Conservation (phyloP, 2,888 invertebrate genomes). For the Halocaridina rubra region DNA sequence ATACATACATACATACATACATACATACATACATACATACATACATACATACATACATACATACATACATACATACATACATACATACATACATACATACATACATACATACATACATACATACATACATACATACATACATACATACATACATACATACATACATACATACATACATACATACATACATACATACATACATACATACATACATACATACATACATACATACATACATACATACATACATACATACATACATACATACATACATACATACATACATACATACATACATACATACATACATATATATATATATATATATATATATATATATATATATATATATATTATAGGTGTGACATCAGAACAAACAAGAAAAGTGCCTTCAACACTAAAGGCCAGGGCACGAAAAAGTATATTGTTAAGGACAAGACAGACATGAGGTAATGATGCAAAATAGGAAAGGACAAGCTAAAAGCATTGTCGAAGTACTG, state of each 20-base stretch:
- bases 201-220: neutral
- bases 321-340: conserved; percentile 4
- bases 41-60: no score
- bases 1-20: no score
- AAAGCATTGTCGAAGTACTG: no score
- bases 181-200: conserved; percentile 2
- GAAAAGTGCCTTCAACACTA: no score
- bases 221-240: neutral
- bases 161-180: conserved; percentile 3
- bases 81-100: neutral
- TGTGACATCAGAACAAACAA: no score
- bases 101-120: conserved; percentile 3
- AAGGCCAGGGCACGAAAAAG: no score
- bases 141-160: conserved; percentile 3
- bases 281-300: conserved; percentile 8
- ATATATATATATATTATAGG: no score
- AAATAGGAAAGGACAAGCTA: no score
- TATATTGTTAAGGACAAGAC: no score
- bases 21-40: no score
- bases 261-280: neutral
- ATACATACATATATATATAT: conserved; percentile 8
- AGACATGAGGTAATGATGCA: no score
- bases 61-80: no score
- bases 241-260: neutral
- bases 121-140: conserved; percentile 8